These are phyloP conservation scores for Galemys pyrenaicus DNA, from an alignment of 2,113 vertebrate species.

Conservation along the genomic window DNA sequence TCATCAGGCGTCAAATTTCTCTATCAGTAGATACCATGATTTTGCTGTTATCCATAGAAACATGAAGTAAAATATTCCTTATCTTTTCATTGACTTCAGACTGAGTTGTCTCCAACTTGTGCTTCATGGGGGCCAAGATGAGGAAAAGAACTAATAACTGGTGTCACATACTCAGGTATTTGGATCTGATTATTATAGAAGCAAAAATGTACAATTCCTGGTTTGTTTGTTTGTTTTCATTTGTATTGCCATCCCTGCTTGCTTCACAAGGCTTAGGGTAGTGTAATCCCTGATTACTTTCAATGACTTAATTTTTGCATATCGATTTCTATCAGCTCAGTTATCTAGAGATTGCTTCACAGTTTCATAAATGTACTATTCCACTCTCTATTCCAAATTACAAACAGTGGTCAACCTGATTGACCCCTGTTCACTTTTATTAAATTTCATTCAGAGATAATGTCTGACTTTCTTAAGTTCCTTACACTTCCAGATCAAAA, in stretches of 20 bases:
- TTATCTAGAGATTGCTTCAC: not conserved
- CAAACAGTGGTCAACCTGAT: not conserved
- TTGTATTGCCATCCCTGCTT: not conserved
- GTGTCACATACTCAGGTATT: not conserved
- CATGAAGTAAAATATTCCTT: not conserved
- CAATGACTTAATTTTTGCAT: not conserved
- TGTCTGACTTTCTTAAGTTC: not conserved
- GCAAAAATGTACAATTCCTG: not conserved
- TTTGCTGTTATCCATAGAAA: not conserved
- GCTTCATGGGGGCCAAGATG: not conserved
- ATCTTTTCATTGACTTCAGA: not conserved
- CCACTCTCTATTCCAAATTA: not conserved
- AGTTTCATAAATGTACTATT: not conserved
- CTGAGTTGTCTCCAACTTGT: not conserved
- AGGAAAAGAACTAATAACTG: not conserved
- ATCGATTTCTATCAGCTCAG: not conserved
- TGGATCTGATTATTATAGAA: not conserved
- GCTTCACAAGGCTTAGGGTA: not conserved
- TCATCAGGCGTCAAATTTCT: not conserved
- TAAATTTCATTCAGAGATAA: not conserved
- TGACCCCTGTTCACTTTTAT: not conserved
- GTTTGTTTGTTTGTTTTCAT: not conserved
- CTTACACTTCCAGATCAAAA: not conserved
- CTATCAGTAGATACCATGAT: not conserved
- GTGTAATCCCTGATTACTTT: not conserved